Base-by-base conservation (phyloP, 2,797 vertebrate genomes). In the Gephyroberyx darwinii region DNA sequence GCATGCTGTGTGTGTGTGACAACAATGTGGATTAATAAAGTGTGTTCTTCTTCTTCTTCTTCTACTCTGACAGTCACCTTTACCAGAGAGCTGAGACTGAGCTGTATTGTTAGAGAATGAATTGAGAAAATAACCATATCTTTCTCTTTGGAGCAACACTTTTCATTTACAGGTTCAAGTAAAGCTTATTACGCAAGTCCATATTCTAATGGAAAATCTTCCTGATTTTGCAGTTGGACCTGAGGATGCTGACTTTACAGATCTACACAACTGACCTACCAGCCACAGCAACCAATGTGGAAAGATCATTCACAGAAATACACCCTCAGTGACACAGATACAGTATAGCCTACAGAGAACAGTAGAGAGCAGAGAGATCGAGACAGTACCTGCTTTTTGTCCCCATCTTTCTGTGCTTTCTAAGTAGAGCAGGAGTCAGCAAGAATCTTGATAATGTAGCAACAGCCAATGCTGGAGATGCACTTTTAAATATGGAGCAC, bases 241-340 rank as follows among this genome's bases (percentile, higher is more conserved):
- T 20, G 67, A 64, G 10, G 66, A 72, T 81, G 77, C 77, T 84
- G 77, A 80, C 70, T 69, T 61, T 64, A 86, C 51, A 73, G 52
- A 69, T 52, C 67, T 31, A 61, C 45, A 19, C 48, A 81, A 60
- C 54, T 14, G 41, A 43, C 41, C 12, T 43, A 43, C 10, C 41
- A 3, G 13, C 14, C 13, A 13, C 41, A 43, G 13, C 41, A 43
- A 61, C 74, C 52, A n/a, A 72, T 72, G 77, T 26, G 65, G 71
- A 48, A 68, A 71, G 60, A 83, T 82, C 64, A 35, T 57, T 86
- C 56, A 62, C 61, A 80, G 60, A 65, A 80, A 83, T 60, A 52
- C 63, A 64, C 16, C 52, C 10, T 19, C 63, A 72, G 31, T 77
- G 81, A 81, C 71, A 81, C 74, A 85, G 67, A 75, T 62, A 58